Base-by-base conservation (phyloP, 2,888 invertebrate species). In the Limnephilus rhombicus region DNA sequence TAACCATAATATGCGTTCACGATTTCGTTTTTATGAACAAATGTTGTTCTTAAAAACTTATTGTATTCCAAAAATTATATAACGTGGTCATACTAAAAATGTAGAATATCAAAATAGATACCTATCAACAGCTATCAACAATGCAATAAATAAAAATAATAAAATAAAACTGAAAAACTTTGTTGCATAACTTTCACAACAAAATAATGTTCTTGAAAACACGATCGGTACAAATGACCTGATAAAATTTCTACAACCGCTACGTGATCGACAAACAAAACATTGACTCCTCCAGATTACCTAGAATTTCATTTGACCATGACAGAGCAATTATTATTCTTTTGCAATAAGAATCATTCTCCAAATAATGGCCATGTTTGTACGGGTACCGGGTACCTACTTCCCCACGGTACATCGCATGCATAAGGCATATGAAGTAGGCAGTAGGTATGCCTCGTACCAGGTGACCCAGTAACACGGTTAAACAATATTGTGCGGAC, bases 311-410 rank as follows among this genome's bases (percentile, higher is more conserved):
- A 68, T 24, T 68, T 68, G n/a, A 68, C 68, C 68, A 68, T 68
- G 68, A 68, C 68, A 68, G 68, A 68, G 68, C n/a, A n/a, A 68
- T 68, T 68, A 53, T 53, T 53, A n/a, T 68, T 68, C 24, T 68
- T 68, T 68, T 9, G 68, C 68, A 68, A 68, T 68, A 68, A 68
- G 68, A 68, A 68, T 68, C 68, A 68, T 68, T 68, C 68, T 68
- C 68, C 68, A 68, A 68, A 68, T 68, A 68, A 68, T 68, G 68
- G 68, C 68, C n/a, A 68, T 68, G 68, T 68, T 68, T 68, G 68
- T 68, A 68, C 68, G 7, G n/a, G 68, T 68, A 68, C 68, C 68
- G 68, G 68, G 68, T 68, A n/a, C n/a, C 68, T 68, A 68, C 68
- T 68, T 68, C 68, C n/a, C 24, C 68, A n/a, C 24, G 68, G 68